Conservation (phyloP, 1,140 invertebrate species). For the Ips nitidus region DNA sequence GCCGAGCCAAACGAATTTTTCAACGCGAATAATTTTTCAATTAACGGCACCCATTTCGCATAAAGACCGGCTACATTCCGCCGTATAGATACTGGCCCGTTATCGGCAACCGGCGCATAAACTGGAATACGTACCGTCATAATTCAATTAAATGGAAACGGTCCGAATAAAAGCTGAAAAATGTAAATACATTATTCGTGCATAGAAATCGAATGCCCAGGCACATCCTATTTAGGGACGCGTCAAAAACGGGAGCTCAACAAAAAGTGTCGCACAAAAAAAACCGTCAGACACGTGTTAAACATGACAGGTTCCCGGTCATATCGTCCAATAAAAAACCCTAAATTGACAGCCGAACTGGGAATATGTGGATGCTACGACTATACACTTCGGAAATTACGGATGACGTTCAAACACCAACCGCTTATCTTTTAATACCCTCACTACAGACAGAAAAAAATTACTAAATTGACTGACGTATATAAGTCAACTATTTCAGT, state of each 20-base stretch:
- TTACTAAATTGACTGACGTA: no score
- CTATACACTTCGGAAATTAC: slow-evolving; percentile 3
- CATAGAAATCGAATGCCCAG: slow-evolving; percentile 40
- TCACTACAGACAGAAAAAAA: not conserved
- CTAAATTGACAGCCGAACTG: slow-evolving; percentile 29
- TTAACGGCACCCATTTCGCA: slow-evolving; percentile 24
- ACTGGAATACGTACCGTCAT: slow-evolving; percentile 34
- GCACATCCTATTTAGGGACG: slow-evolving; percentile 35
- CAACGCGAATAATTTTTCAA: slow-evolving; percentile 29
- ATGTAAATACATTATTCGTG: slow-evolving; percentile 38
- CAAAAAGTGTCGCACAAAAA: slow-evolving; percentile 36
- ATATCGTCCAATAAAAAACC: slow-evolving; percentile 38
- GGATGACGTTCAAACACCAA: slow-evolving; percentile 2
- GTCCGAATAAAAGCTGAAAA: slow-evolving; percentile 40
- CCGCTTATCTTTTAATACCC: slow-evolving; percentile 6
- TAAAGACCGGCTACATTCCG: slow-evolving; percentile 13
- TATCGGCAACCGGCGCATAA: slow-evolving; percentile 26
- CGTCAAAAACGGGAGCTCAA: slow-evolving; percentile 30
- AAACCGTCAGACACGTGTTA: slow-evolving; percentile 35
- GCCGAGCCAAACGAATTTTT: slow-evolving; percentile 1
- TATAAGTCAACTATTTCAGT: no score
- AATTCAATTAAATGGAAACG: slow-evolving; percentile 42
- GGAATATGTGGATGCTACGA: not conserved
- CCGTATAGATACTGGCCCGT: slow-evolving; percentile 24
- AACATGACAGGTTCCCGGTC: slow-evolving; percentile 38